Base-by-base conservation (phyloP, 2,888 invertebrate species). In the Gnatocerus cornutus region DNA sequence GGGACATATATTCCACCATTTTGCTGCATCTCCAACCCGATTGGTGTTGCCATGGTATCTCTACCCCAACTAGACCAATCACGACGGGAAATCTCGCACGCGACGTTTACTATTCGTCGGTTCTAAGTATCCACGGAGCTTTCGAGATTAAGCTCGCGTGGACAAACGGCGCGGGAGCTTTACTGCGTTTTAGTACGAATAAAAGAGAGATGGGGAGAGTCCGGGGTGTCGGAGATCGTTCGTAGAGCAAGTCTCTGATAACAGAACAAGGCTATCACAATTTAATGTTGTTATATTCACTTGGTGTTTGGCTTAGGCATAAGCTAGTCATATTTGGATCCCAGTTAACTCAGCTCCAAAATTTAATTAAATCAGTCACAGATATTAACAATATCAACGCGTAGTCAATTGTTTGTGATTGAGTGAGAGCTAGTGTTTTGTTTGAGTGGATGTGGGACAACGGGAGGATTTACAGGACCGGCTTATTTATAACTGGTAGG, bases 221-320 rank as follows among this genome's bases (percentile, higher is more conserved):
- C 64, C 72, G 70, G 73, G 50, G 50, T 56, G 69, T 65, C 61
- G 53, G 30, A 53, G 71, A 68, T 65, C 64, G 33, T 21, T 50
- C 21, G 13, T 45, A 33, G 43, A 76, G 76, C 74, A 43, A 69
- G 58, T 39, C 64, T 77, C 77, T 82, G 84, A 84, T 84, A 85
- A 84, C 83, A 84, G 84, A 84, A 84, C 84, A 84, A 84, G 84
- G 84, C 84, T 85, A 85, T 85, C 85, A 85, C 83, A 83, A 83
- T 84, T 84, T 85, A 85, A 85, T 85, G 82, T 84, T 81, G 85
- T 85, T 85, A 85, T 85, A 85, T 82, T 85, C 85, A 85, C 85
- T 85, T 84, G 84, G 82, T 83, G 83, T 84, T 84, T 83, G 84
- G 84, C 85, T 83, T 82, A 84, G 84, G 84, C 84, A 84, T 85